These are phyloP conservation scores for Dendropsophus ebraccatus DNA, from an alignment of 2,113 vertebrate genomes.

Conservation along the genomic window DNA sequence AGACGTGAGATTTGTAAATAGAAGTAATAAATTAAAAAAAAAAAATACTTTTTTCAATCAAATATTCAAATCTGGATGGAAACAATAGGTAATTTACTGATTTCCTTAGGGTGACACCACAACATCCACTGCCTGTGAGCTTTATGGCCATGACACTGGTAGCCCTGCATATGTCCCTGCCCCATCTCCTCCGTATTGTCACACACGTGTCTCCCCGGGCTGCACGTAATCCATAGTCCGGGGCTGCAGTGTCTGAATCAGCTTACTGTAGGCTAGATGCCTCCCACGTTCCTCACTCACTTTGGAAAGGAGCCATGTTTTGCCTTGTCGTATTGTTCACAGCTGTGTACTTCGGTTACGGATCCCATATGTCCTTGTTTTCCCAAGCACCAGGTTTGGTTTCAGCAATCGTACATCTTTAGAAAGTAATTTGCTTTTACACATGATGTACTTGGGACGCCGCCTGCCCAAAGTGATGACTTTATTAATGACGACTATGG, in stretches of 20 bases:
- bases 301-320: conserved; percentile 32
- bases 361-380: conserved; percentile 44
- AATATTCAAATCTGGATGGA: too few relatives aligned
- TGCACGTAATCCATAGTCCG: conserved; percentile 18
- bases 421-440: background rate
- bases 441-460: background rate
- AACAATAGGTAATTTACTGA: too few relatives aligned
- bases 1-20: too few relatives aligned
- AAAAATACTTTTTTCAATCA: too few relatives aligned
- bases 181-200: too few relatives aligned
- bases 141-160: too few relatives aligned
- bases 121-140: too few relatives aligned
- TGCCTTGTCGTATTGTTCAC: conserved; percentile 17
- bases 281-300: conserved; percentile 3
- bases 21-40: too few relatives aligned
- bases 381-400: background rate
- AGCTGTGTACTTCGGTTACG: conserved; percentile 8
- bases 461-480: background rate
- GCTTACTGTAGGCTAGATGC: conserved; percentile 1
- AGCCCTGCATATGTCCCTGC: too few relatives aligned
- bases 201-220: background rate
- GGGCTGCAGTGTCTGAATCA: background rate
- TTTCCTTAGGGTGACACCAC: too few relatives aligned
- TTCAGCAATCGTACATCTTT: background rate
- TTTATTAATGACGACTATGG: background rate